Conservation (phyloP, 1,140 invertebrate species). For the Cotesia typhae region DNA sequence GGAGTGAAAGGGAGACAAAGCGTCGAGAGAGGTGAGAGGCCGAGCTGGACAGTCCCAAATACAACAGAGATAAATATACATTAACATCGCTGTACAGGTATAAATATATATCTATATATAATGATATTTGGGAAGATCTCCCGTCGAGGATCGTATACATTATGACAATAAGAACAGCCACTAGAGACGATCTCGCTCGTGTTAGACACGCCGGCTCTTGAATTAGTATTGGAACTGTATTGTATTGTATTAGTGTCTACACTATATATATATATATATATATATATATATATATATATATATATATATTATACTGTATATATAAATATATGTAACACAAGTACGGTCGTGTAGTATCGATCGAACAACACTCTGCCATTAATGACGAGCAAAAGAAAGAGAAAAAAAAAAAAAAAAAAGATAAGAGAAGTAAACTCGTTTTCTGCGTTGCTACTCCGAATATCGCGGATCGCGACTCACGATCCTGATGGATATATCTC, state of each 20-base stretch:
- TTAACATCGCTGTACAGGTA: too few species aligned
- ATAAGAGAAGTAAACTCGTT: constrained; percentile 15
- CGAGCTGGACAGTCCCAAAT: constrained; percentile 11
- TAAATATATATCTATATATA: too few species aligned
- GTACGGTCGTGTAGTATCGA: constrained; percentile 30
- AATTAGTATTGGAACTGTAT: constrained; percentile 22
- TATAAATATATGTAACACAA: too few species aligned
- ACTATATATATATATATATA: too few species aligned
- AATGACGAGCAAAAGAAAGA: not conserved
- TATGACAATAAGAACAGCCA: constrained; percentile 46
- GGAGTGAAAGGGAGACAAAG: not conserved
- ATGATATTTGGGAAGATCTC: constrained; percentile 8
- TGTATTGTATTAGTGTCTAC: too few species aligned
- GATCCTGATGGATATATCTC: constrained; percentile 3
- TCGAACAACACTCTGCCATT: constrained; percentile 3
- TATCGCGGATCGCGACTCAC: not conserved
- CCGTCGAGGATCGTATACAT: constrained; percentile 23
- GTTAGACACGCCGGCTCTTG: constrained; percentile 39
- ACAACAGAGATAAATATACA: too few species aligned
- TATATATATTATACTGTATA: too few species aligned
- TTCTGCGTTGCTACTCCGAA: constrained; percentile 18
- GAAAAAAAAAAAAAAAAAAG: not conserved
- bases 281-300: too few species aligned
- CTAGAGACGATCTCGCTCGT: constrained; percentile 32
- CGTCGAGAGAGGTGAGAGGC: constrained; percentile 10